Base-by-base conservation (phyloP, 2,888 invertebrate species). In the Tetrapedia diversipes region DNA sequence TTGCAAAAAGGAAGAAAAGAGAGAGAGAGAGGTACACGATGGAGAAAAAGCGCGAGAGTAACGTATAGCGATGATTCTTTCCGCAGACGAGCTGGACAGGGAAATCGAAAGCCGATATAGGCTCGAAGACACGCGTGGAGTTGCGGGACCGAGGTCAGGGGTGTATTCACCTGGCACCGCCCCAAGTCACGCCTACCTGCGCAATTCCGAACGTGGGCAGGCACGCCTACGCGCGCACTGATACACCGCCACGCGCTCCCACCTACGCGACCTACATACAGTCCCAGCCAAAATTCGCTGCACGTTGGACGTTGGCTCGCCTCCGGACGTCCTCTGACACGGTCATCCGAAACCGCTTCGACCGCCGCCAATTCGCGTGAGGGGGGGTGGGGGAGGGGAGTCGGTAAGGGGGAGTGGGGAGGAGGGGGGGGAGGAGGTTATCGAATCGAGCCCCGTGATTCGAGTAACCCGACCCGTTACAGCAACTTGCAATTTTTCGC, bases 181-280 rank as follows among this genome's bases (percentile, higher is more conserved):
- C 91, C 91, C 87, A 89, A 87, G 91, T 88, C 90, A 91, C 91
- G 91, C 91, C 91, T 89, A 91, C 90, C 90, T 89, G 90, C 89
- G 89, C 90, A 86, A 88, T 88, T 86, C 86, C 82, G 60, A 80
- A 68, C 80, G 77, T 74, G 80, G 75, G 63, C 80, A 86, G 90
- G 79, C 86, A 89, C 90, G 91, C 91, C 91, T 91, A 90, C 90
- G 88, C 83, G 85, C 86, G 69, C 81, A 85, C 74, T 74, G 65
- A 83, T 74, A 83, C 81, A 56, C 54, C 56, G 51, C 37, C 22
- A 45, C 68, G 37, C 56, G 37, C 56, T 78, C 81, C 70, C 75
- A 73, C 75, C 81, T 70, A 68, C 75, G 69, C 75, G 74, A 77
- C 74, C 65, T 66, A 76, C 64, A 56, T 71, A 75, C 68, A 60